Percentiles rank a stretch among this genome's conserved stretches.
Evolutionary conservation across 37 sponge, comb jelly and placozoan species (phyloP).

Genomic region (Chondrosia reniformis): DNA sequence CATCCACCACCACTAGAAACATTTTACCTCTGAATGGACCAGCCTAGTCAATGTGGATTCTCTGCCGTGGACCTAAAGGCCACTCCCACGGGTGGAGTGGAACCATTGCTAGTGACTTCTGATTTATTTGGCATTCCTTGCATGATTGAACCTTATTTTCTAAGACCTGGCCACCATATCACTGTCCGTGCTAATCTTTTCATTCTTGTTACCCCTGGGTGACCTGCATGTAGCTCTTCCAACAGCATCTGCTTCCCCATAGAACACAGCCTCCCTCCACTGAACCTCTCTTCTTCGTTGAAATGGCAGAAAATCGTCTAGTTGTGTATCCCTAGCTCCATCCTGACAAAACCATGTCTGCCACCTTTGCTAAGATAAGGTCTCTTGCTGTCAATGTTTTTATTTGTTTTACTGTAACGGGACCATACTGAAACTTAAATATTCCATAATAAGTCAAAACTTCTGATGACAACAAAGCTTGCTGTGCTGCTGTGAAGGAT

Average conservation of each 20-base stretch:
- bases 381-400: conserved; percentile 17
- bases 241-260: not conserved
- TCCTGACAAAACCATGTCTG: conserved; percentile 9
- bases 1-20: conserved; percentile 34
- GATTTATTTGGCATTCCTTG: conserved; percentile 11
- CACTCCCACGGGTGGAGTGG: conserved; percentile 29
- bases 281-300: not conserved
- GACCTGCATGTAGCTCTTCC: conserved; percentile 13
- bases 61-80: conserved; percentile 14
- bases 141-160: conserved; percentile 10
- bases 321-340: not conserved
- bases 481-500: too few relatives aligned
- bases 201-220: conserved; percentile 20
- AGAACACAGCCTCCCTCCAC: conserved; percentile 4
- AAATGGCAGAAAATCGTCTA: not conserved
- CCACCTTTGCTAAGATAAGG: not conserved
- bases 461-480: too few relatives aligned
- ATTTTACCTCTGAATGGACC: conserved; percentile 24
- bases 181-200: conserved; percentile 22
- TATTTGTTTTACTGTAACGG: not conserved
- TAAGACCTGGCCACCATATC: conserved; percentile 31
- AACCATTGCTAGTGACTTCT: conserved; percentile 9
- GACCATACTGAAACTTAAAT: not conserved
- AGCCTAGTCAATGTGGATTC: conserved; percentile 21
- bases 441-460: too few relatives aligned